phyloP scores from a whole-genome alignment of 2,113 vertebrate genomes.

The Grallaria varia region DNA sequence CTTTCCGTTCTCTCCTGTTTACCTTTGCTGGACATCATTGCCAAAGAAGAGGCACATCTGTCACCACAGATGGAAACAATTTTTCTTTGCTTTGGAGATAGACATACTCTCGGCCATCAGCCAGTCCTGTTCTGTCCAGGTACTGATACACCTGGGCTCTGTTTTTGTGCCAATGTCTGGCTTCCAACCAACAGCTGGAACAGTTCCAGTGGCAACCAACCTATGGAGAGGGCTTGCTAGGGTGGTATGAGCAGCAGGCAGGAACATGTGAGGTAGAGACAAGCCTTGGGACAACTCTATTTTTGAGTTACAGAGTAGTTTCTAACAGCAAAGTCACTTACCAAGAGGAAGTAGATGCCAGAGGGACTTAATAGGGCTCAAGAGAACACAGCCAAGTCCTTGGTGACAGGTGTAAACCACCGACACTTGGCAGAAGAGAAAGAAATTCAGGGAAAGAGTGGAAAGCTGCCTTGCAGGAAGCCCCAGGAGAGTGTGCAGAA shows the following conservation, averaged over 20 bases:
- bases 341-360: background rate
- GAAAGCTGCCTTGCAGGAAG: background rate
- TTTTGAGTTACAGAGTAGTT: background rate
- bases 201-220: background rate
- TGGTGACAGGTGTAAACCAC: background rate
- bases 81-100: background rate
- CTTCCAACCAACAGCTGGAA: background rate
- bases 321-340: background rate
- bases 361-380: background rate
- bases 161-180: fast-evolving
- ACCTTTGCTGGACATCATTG: background rate
- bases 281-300: background rate
- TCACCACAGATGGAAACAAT: background rate
- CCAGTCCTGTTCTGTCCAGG: background rate
- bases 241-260: background rate
- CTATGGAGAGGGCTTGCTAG: no score
- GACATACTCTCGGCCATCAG: fast-evolving
- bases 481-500: background rate
- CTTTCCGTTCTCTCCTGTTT: background rate
- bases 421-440: background rate
- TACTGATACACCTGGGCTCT: background rate
- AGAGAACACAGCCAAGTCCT: background rate
- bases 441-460: background rate
- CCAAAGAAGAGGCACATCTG: background rate
- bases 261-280: background rate